A percentile compares a stretch with the other conserved stretches of the same genome.
Evolutionary conservation across 2,113 vertebrate genomes (phyloP).

Genomic region (Muntiacus muntjak): DNA sequence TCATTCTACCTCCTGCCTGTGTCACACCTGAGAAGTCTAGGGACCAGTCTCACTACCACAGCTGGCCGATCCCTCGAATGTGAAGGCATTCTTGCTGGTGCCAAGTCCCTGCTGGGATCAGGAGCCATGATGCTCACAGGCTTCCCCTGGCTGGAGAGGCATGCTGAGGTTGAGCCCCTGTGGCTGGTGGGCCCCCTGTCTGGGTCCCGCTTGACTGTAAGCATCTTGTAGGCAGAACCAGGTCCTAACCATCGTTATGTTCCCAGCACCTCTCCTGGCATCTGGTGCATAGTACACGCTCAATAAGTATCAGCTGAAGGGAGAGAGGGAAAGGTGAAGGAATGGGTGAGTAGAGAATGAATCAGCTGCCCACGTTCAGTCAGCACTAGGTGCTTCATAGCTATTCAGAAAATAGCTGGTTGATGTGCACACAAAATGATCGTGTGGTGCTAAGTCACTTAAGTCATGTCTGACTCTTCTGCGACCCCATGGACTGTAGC

Average conservation of each 20-base stretch:
- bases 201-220: not conserved
- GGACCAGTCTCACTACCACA: not conserved
- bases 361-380: not conserved
- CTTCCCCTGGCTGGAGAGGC: not conserved
- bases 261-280: not conserved
- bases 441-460: not conserved
- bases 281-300: not conserved
- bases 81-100: not conserved
- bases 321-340: not conserved
- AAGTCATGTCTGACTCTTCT: not conserved
- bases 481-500: not conserved
- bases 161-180: rapidly evolving
- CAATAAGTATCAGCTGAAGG: not conserved
- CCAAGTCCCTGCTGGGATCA: not conserved
- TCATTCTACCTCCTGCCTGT: not conserved
- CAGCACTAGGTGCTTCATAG: not conserved
- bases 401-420: not conserved
- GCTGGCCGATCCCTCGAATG: not conserved
- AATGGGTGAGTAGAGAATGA: not conserved
- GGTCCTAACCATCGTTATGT: not conserved
- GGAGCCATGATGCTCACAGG: not conserved
- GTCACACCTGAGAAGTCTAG: not conserved
- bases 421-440: not conserved
- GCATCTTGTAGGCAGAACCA: not conserved
- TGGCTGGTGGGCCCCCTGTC: not conserved